Evolutionary conservation across 1,140 invertebrate genomes (phyloP).

Genomic region (Papilio glaucus): DNA sequence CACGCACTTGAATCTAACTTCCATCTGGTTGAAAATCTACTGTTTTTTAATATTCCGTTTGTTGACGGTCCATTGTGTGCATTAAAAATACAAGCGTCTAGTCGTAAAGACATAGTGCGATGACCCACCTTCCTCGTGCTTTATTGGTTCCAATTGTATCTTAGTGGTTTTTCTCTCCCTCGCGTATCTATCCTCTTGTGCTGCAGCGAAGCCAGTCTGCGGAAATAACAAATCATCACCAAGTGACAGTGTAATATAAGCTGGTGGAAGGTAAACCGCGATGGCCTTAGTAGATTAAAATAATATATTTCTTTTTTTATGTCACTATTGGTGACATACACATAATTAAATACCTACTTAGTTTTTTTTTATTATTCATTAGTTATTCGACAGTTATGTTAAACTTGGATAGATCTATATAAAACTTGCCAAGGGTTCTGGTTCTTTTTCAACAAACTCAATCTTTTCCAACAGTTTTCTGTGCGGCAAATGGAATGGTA

Average conservation of each 20-base stretch:
- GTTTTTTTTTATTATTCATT: too few species aligned
- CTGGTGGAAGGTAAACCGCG: too few species aligned
- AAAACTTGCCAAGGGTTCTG: constrained; percentile 83
- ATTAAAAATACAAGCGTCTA: constrained; percentile 1
- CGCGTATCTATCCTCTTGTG: constrained; percentile 63
- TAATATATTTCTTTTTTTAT: too few species aligned
- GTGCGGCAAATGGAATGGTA: constrained; percentile 85
- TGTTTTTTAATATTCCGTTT: too few species aligned
- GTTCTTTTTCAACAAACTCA: constrained; percentile 78
- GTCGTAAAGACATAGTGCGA: constrained; percentile 3
- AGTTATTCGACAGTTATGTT: not conserved
- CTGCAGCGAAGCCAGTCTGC: constrained; percentile 68
- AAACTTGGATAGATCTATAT: not conserved
- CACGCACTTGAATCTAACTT: too few species aligned
- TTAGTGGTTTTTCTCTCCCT: constrained; percentile 60
- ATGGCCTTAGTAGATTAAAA: too few species aligned
- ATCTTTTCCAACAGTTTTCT: constrained; percentile 84
- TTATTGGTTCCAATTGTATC: constrained; percentile 63
- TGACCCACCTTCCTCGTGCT: constrained; percentile 54
- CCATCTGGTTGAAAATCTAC: too few species aligned
- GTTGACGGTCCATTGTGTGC: too few species aligned
- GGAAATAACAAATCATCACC: constrained; percentile 37
- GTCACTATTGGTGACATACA: too few species aligned
- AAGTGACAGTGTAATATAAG: not conserved
- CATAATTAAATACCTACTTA: too few species aligned